Percentiles rank a stretch among this genome's conserved stretches.
phyloP scores from a whole-genome alignment of 30 jellyfish, hydroid and myxozoan genomes.

The Euphysa ruthae region DNA sequence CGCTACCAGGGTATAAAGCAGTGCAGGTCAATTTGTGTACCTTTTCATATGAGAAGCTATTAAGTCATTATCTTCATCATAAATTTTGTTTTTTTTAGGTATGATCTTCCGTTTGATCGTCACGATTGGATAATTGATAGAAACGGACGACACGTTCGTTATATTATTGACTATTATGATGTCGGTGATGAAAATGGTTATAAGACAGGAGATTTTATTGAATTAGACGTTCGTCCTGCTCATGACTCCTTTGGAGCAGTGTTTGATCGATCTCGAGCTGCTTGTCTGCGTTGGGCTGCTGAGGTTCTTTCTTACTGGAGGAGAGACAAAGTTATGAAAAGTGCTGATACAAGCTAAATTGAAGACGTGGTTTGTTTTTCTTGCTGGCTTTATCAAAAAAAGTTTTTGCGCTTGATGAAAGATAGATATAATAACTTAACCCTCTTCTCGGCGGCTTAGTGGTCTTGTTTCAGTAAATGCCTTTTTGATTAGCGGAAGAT shows the following conservation, averaged over 20 bases:
- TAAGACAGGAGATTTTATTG: constrained; percentile 83
- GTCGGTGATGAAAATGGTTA: constrained; percentile 84
- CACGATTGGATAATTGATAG: constrained; percentile 98
- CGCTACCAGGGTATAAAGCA: no score
- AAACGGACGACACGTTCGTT: constrained; percentile 85
- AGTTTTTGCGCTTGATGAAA: no score
- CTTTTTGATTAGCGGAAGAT: no score
- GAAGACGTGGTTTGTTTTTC: no score
- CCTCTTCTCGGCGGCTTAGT: no score
- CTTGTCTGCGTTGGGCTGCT: constrained; percentile 87
- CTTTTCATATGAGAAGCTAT: no score
- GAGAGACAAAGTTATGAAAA: background rate
- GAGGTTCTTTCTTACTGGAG: constrained; percentile 6
- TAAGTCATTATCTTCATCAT: no score
- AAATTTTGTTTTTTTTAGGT: constrained; percentile 33
- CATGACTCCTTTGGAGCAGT: constrained; percentile 87
- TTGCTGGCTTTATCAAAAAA: no score
- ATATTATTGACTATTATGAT: constrained; percentile 92
- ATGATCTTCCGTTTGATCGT: constrained; percentile 96
- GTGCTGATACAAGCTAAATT: background rate
- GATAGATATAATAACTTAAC: no score
- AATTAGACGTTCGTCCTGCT: constrained; percentile 98
- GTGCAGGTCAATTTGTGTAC: no score
- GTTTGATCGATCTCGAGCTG: constrained; percentile 84
- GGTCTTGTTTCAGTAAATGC: no score